phyloP scores from a whole-genome alignment of 2,888 invertebrate genomes.

The Xanthostigma xanthostigma region DNA sequence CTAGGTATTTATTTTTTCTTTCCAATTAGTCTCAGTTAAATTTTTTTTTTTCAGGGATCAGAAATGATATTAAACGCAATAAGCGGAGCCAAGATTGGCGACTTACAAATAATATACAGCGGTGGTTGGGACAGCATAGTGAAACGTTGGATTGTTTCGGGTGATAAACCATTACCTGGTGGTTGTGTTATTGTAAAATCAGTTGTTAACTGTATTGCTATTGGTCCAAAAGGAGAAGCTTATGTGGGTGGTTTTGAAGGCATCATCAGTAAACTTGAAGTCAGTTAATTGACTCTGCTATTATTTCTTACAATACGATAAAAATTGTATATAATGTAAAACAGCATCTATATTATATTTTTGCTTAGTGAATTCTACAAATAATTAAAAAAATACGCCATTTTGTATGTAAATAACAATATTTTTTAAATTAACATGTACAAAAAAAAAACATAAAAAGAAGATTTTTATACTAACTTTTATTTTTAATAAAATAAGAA shows the following conservation, averaged over 20 bases:
- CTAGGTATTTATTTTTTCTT: too few relatives aligned
- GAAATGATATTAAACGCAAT: conserved; percentile 31
- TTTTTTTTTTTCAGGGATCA: conserved; percentile 25
- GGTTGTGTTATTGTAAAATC: conserved; percentile 19
- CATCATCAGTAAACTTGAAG: conserved; percentile 28
- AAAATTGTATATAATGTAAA: too few relatives aligned
- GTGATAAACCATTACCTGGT: conserved; percentile 16
- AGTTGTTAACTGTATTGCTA: conserved; percentile 31
- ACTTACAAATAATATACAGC: conserved; percentile 23
- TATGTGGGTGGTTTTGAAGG: conserved; percentile 46
- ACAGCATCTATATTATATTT: too few relatives aligned
- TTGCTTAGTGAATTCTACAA: too few relatives aligned
- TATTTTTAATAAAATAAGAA: too few relatives aligned
- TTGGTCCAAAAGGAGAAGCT: conserved; percentile 25
- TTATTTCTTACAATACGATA: too few relatives aligned
- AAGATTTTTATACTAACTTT: too few relatives aligned
- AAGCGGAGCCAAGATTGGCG: conserved; percentile 20
- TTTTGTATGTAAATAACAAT: too few relatives aligned
- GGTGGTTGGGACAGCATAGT: conserved; percentile 33
- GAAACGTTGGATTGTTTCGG: conserved; percentile 28
- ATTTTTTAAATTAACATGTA: too few relatives aligned
- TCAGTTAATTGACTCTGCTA: conserved; percentile 17
- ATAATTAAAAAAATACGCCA: too few relatives aligned
- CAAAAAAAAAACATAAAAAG: too few relatives aligned
- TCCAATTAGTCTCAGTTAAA: neutral